Conservation (phyloP, 1,140 invertebrate species). For the Drosophila ercepeae region DNA sequence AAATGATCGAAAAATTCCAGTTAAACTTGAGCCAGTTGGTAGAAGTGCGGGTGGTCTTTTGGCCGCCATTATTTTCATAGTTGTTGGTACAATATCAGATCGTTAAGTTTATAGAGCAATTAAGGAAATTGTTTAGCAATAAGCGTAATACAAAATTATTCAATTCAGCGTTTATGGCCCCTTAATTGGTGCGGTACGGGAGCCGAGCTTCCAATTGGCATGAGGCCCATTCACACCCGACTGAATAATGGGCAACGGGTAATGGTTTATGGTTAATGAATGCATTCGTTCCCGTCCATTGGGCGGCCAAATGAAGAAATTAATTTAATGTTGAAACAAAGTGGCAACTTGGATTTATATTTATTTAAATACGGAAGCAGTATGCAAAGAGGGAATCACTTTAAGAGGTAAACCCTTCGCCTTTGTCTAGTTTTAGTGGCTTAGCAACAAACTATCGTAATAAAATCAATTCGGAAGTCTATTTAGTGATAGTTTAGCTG, state of each 20-base stretch:
- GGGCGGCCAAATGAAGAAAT: conserved; percentile 22
- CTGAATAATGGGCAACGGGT: conserved; percentile 17
- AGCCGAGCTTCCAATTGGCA: conserved; percentile 40
- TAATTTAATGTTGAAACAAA: conserved; percentile 17
- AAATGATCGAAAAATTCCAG: not conserved
- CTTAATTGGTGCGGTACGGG: conserved; percentile 43
- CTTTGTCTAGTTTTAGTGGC: too few species aligned
- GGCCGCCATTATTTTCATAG: conserved; percentile 3
- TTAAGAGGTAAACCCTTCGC: not conserved
- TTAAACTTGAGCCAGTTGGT: conserved; percentile 1
- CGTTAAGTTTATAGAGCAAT: conserved; percentile 56
- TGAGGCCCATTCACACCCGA: conserved; percentile 53
- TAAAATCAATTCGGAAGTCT: too few species aligned
- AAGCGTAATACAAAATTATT: conserved; percentile 54
- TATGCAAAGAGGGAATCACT: too few species aligned
- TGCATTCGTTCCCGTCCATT: conserved; percentile 48
- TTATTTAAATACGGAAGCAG: conserved; percentile 3
- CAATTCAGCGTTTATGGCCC: conserved; percentile 48
- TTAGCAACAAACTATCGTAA: too few species aligned
- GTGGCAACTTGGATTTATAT: conserved; percentile 16
- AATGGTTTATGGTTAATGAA: conserved; percentile 35
- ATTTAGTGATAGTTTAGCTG: too few species aligned
- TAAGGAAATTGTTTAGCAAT: conserved; percentile 53
- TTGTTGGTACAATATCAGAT: conserved; percentile 30
- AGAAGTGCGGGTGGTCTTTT: conserved; percentile 20